Percentiles rank a stretch among this genome's conserved stretches.
Conservation (phyloP, 2,888 invertebrate genomes). For the Quadriops clusia region DNA sequence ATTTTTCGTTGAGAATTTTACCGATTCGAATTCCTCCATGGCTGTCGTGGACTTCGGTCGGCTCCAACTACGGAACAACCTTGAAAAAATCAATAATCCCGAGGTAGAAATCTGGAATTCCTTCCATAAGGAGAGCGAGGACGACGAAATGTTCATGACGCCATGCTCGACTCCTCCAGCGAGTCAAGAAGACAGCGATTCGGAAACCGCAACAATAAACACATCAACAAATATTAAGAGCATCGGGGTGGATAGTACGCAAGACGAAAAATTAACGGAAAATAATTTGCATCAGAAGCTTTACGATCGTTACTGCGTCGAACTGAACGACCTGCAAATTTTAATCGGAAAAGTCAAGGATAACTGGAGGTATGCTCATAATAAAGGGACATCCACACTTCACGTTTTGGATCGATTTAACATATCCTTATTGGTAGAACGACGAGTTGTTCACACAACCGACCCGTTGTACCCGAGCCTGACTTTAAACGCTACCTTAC, state of each 20-base stretch:
- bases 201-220: slow-evolving; percentile 30
- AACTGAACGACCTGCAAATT: slow-evolving; percentile 74
- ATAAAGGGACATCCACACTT: slow-evolving; percentile 70
- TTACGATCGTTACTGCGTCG: slow-evolving; percentile 68
- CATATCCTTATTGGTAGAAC: slow-evolving; percentile 55
- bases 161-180: slow-evolving; percentile 82
- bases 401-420: slow-evolving; percentile 60
- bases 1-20: slow-evolving; percentile 72
- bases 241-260: slow-evolving; percentile 4
- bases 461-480: slow-evolving; percentile 82
- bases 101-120: slow-evolving; percentile 28
- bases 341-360: slow-evolving; percentile 80
- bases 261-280: slow-evolving; percentile 41
- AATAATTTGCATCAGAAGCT: slow-evolving; percentile 53
- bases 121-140: slow-evolving; percentile 37
- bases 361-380: slow-evolving; percentile 80
- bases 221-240: slow-evolving; percentile 13
- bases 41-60: slow-evolving; percentile 87
- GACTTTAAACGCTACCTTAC: slow-evolving; percentile 73
- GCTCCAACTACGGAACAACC: slow-evolving; percentile 50
- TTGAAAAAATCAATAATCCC: slow-evolving; percentile 20
- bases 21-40: slow-evolving; percentile 60
- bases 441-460: slow-evolving; percentile 66
- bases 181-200: slow-evolving; percentile 49
- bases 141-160: slow-evolving; percentile 61